Percentiles rank a stretch among this genome's conserved stretches.
Evolutionary conservation across 2,888 invertebrate genomes (phyloP).

Genomic region (Ornithoptera alexandrae): DNA sequence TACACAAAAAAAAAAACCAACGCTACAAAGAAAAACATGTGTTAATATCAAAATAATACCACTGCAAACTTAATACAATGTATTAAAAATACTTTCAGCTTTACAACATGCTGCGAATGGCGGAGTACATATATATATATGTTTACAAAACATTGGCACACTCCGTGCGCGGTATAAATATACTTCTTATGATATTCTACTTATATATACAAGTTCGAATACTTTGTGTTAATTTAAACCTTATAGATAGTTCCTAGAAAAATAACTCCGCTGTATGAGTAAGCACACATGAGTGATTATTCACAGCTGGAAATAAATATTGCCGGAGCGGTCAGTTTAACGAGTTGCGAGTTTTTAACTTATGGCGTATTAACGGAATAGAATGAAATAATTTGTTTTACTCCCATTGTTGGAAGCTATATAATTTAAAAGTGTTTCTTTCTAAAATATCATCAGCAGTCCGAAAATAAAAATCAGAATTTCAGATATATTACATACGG

Average conservation of each 20-base stretch:
- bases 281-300: constrained; percentile 44
- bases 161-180: not conserved
- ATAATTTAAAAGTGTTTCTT: not conserved
- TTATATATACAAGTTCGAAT: not conserved
- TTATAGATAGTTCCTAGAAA: not conserved
- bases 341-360: constrained; percentile 11
- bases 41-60: constrained; percentile 14
- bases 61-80: constrained; percentile 19
- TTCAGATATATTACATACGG: too few relatives aligned
- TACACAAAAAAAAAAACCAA: not conserved
- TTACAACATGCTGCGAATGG: constrained; percentile 10
- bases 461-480: too few relatives aligned
- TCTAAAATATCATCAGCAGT: not conserved
- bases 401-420: constrained; percentile 1
- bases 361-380: constrained; percentile 24
- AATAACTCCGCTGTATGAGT: constrained; percentile 7
- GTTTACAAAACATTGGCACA: constrained; percentile 23
- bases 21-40: constrained; percentile 5
- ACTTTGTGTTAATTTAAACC: not conserved
- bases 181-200: not conserved
- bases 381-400: not conserved
- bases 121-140: constrained; percentile 8
- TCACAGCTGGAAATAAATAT: constrained; percentile 50
- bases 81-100: constrained; percentile 17
- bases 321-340: constrained; percentile 33